Evolutionary conservation across 2,888 invertebrate genomes (phyloP), one percentile per base, ranked within the genome.

Genomic region (Brachynemurus nebulosus): DNA sequence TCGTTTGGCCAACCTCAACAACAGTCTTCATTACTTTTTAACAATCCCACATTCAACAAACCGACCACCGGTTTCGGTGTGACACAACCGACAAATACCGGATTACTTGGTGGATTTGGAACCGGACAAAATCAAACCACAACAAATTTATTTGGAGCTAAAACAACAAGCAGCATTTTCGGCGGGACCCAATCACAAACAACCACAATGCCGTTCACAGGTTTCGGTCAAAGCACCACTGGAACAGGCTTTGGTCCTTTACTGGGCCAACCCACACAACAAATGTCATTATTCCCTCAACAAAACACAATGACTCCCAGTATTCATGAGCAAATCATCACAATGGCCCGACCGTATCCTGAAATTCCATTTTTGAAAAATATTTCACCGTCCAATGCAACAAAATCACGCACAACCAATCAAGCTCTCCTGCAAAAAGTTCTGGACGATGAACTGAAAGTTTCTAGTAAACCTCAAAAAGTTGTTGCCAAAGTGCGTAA

Each of bases 1-100:
- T 47, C 57, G 6, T 60, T 64, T 54, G 57, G 61, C 42, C 52
- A 54, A 19, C 18, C 37, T 37, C 51, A 50, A 55, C 48, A 50
- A 45, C 50, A 55, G 52, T 48, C 46, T 49, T 54, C 49, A 47
- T 52, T 50, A 44, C 37, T 50, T 9, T 52, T 50, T 16, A 54
- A 53, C 40, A 50, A 53, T 34, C 48, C 50, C n/a, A 52, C 51
- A 37, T 47, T 50, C 23, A 45, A 48, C 3, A 68, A 68, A 48
- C 63, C 68, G 0, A 58, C 65, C 0, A 60, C 62, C 2, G 58
- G 62, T 1, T 59, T 59, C 50, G 57, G 58, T 6, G 46, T 52
- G n/a, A 45, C 52, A 5, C 25, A 48, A 41, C 17, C 50, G 45
- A 20, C 43, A 52, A n/a, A 33, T 3, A 16, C 2, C 8, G 37